phyloP scores from a whole-genome alignment of 2,888 invertebrate genomes.

The Lasioglossum zephyrum region DNA sequence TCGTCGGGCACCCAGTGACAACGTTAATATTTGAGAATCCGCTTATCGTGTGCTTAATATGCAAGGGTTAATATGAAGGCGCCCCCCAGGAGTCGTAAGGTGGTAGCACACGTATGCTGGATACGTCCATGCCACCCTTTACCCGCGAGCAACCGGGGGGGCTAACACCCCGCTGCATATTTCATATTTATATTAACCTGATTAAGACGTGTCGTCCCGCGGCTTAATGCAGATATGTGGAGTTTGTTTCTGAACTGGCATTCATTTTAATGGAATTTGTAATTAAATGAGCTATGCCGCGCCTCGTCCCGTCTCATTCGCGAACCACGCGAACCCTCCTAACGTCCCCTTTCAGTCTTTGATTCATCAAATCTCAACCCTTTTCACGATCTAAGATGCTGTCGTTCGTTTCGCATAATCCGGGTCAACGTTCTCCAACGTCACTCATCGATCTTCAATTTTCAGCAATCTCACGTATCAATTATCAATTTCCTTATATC shows the following conservation, averaged over 20 bases:
- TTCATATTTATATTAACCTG: constrained; percentile 85
- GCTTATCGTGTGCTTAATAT: constrained; percentile 83
- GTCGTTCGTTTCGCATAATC: neutral
- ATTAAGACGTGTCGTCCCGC: constrained; percentile 83
- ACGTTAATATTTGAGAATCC: constrained; percentile 82
- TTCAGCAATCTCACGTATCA: no score
- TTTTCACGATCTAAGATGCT: no score
- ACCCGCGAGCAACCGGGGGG: constrained; percentile 73
- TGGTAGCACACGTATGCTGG: constrained; percentile 80
- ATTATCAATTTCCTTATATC: neutral
- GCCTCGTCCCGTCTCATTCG: constrained; percentile 69
- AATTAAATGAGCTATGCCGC: constrained; percentile 82
- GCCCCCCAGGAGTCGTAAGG: constrained; percentile 84
- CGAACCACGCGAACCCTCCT: constrained; percentile 8
- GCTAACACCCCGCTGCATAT: constrained; percentile 82
- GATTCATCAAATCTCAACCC: neutral
- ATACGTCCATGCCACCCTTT: constrained; percentile 79
- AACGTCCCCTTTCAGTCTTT: constrained; percentile 36
- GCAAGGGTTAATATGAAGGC: constrained; percentile 84
- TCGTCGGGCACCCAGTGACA: constrained; percentile 70
- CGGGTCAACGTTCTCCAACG: constrained; percentile 1
- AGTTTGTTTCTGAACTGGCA: constrained; percentile 84
- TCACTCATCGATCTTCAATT: neutral
- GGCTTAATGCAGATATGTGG: constrained; percentile 84
- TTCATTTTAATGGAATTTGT: constrained; percentile 84